Base-by-base conservation (phyloP, 1,140 invertebrate species). In the Euschistus heros region DNA sequence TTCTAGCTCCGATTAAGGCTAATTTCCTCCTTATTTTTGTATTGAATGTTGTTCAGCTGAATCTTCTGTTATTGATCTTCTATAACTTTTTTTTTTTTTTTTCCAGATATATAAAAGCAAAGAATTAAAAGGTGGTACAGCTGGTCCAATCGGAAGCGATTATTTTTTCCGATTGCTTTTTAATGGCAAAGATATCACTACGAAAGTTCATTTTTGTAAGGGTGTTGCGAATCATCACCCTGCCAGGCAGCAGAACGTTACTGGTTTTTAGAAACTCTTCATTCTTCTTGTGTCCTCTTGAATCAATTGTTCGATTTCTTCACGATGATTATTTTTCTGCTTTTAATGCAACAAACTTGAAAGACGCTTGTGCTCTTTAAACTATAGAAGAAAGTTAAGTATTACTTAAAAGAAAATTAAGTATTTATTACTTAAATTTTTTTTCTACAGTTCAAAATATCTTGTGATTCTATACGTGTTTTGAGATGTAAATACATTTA, bases 131-230 rank as follows among this genome's bases (percentile, higher is more conserved):
- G 75, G 15, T 72, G 76, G 60, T 22, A 62, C 65, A 10, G 63
- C 26, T 62, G 68, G 62, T 59, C 74, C 71, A 50, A 73, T 76
- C 46, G 82, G 81, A 0, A 80, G 82, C 70, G 83, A 86, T 73
- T 88, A 86, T 74, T 89, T 87, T 72, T 91, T 94, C 70, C 81
- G 90, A 1, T 77, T 94, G 0, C 75, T 97, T 24, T 86, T 88
- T 68, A 94, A 96, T 73, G 94, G 94, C 0, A 82, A 83, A 66
- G 91, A 94, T 75, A 82, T 93, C 0, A 97, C 94, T 0, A 81
- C 84, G 71, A 81, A 84, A 66, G 79, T 93, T 20, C 81, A 81
- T 57, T 94, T 95, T 73, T 97, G 92, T 73, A 83, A 80, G 69
- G 79, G 79, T 52, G 75, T 78, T 0, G 74, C 75, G 30, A 72